Evolutionary conservation across 1,140 invertebrate species (phyloP), one percentile per base, ranked within the genome.

Genomic region (Halotydeus destructor): DNA sequence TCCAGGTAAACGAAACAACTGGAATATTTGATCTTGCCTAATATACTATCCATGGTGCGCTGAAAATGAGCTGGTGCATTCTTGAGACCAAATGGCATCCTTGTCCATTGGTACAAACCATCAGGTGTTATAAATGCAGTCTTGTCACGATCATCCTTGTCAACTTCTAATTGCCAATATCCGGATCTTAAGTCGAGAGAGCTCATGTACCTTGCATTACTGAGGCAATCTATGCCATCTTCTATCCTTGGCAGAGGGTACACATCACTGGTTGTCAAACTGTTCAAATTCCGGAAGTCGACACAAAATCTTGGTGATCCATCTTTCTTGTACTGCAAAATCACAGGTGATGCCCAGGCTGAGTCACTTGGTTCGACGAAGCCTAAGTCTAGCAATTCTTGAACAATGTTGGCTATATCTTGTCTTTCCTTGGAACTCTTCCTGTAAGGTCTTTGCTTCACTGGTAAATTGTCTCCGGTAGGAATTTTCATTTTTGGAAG

Each of bases 171-270:
- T 12, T 47, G 46, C 35, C 39, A 46, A 36, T 27, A 47, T 1
- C 43, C 43, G 8, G 5, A 28, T 12, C 18, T 16, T 5, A 47
- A 9, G 21, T 47, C 46, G 14, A 47, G 49, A 0, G 56, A 55
- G 2, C 54, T 51, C 41, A 66, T 69, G 22, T 57, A 55, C 12
- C 43, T 55, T 3, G 51, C 52, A 32, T 44, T 23, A 55, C 44
- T 2, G 69, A 51, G 45, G 12, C 27, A 14, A 27, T 36, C 37
- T 2, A 42, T 12, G 8, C 52, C 50, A 21, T 65, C 61, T 6
- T 65, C 57, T 18, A 68, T 62, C 5, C 53, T 30, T 0, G 63
- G 66, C 2, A 71, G 43, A 50, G 69, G 67, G 49, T 60, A 70
- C 32, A 47, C 52, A 49, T 70, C 65, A 32, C 52, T 49, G 0